Conservation (phyloP, 2,113 vertebrate genomes). For the Equus przewalskii region DNA sequence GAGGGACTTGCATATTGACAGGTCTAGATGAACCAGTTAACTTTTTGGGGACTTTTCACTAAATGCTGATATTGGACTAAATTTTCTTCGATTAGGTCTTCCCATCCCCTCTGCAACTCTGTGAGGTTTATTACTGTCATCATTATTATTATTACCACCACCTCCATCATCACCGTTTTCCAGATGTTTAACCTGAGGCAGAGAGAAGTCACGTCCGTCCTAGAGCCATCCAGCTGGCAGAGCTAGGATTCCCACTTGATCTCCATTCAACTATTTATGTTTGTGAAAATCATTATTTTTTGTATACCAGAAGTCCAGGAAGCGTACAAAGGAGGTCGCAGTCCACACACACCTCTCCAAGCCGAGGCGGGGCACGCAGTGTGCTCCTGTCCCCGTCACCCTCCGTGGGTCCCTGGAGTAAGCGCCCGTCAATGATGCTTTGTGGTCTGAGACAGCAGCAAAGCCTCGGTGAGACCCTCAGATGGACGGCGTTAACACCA, state of each 20-base stretch:
- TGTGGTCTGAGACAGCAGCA: no score
- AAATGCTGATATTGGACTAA: neutral
- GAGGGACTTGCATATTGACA: neutral
- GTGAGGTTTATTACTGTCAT: neutral
- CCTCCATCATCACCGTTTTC: neutral
- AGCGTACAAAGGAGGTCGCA: neutral
- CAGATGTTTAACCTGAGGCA: neutral
- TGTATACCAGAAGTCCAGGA: no score
- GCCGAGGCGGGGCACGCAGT: neutral
- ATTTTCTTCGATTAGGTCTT: neutral
- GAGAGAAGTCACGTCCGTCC: neutral
- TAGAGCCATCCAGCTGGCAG: neutral
- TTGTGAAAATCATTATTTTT: neutral
- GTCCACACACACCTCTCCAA: neutral
- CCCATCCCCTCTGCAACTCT: neutral
- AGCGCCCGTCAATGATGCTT: no score
- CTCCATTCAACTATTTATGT: neutral
- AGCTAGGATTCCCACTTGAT: no score
- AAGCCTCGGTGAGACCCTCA: no score
- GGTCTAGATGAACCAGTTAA: neutral
- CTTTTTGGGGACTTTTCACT: neutral
- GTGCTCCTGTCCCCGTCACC: no score
- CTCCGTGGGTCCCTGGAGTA: no score
- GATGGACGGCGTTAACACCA: no score
- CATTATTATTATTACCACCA: neutral